Conservation (phyloP, 2,113 vertebrate species). For the Sorex fumeus region DNA sequence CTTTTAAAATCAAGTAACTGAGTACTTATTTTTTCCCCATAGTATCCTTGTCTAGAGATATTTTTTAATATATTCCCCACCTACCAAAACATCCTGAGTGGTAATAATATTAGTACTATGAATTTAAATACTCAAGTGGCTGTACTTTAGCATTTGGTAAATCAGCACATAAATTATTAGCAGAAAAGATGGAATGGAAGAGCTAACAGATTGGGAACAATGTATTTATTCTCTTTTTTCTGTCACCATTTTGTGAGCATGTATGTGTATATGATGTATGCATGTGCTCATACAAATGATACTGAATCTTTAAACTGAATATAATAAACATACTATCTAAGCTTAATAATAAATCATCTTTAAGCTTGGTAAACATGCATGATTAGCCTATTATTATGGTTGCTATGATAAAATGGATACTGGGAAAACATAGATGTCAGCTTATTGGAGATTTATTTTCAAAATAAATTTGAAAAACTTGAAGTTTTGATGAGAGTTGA, state of each 20-base stretch:
- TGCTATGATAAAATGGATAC: neutral
- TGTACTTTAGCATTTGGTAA: constrained; percentile 24
- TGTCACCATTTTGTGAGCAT: neutral
- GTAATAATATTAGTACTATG: neutral
- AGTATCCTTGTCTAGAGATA: neutral
- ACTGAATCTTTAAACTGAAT: neutral
- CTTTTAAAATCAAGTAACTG: neutral
- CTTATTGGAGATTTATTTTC: neutral
- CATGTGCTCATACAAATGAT: neutral
- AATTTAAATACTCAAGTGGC: neutral
- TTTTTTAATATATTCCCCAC: neutral
- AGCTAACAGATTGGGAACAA: neutral
- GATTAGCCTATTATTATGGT: neutral
- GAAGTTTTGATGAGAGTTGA: neutral
- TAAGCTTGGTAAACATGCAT: no score
- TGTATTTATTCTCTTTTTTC: neutral
- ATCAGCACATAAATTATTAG: neutral
- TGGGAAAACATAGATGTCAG: neutral
- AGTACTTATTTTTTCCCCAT: neutral
- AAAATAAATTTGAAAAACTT: neutral
- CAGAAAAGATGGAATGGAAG: neutral
- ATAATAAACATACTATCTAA: neutral
- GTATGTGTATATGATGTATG: neutral
- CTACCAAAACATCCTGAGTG: neutral
- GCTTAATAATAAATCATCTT: no score